These are phyloP conservation scores for Plodia interpunctella DNA, from an alignment of 1,140 invertebrate genomes.

Conservation along the genomic window DNA sequence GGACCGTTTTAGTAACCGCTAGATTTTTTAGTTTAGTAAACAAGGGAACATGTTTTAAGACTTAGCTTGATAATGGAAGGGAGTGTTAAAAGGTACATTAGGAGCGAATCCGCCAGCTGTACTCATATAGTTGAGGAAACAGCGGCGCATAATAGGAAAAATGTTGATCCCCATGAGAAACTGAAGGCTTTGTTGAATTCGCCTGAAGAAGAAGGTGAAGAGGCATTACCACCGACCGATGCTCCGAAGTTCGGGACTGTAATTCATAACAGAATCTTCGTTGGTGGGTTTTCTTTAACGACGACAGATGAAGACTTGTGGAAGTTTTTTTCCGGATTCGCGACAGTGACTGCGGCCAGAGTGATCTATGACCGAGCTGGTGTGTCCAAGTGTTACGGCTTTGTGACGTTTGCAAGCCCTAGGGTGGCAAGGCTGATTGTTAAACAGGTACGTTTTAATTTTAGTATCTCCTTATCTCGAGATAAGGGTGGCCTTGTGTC, in stretches of 20 bases:
- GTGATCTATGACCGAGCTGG: slow-evolving; percentile 96
- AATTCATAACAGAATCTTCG: slow-evolving; percentile 96
- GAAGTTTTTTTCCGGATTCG: slow-evolving; percentile 90
- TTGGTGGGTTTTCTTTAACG: slow-evolving; percentile 92
- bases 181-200: slow-evolving; percentile 66
- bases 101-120: slow-evolving; percentile 67
- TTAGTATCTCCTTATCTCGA: neutral
- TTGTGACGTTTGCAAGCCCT: slow-evolving; percentile 91
- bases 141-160: slow-evolving; percentile 55
- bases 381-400: slow-evolving; percentile 96
- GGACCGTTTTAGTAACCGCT: slow-evolving; percentile 52
- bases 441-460: slow-evolving; percentile 52
- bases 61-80: slow-evolving; percentile 51
- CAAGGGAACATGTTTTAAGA: slow-evolving; percentile 60
- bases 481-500: neutral
- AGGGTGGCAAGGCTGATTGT: slow-evolving; percentile 71
- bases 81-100: slow-evolving; percentile 58
- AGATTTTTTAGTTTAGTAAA: slow-evolving; percentile 66
- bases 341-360: slow-evolving; percentile 94
- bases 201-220: slow-evolving; percentile 66
- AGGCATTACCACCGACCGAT: slow-evolving; percentile 73
- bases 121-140: slow-evolving; percentile 69
- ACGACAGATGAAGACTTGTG: slow-evolving; percentile 90
- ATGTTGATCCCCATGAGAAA: slow-evolving; percentile 61
- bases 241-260: slow-evolving; percentile 87